phyloP scores from a whole-genome alignment of 2,113 vertebrate genomes.

The Mormoops blainvillei region DNA sequence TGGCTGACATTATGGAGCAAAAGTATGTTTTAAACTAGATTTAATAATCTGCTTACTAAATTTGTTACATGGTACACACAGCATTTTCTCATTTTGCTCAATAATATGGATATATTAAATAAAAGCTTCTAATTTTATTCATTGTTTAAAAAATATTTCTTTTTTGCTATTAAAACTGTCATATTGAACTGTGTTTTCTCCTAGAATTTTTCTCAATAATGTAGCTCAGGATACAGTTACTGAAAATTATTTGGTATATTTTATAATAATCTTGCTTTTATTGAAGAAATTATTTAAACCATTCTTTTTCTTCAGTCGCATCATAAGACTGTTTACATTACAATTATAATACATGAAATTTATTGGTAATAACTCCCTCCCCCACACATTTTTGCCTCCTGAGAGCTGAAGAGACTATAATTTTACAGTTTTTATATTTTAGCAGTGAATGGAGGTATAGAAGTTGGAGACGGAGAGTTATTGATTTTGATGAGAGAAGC shows the following conservation, averaged over 20 bases:
- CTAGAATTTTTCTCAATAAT: constrained; percentile 41
- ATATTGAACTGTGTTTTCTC: background rate
- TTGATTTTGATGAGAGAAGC: background rate
- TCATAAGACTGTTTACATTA: constrained; percentile 1
- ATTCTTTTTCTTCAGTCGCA: background rate
- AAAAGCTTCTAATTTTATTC: constrained; percentile 46
- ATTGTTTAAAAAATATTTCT: constrained; percentile 37
- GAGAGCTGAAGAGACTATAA: background rate
- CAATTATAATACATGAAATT: background rate
- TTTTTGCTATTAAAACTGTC: constrained; percentile 16
- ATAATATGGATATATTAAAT: constrained; percentile 41
- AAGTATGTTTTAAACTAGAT: constrained; percentile 41
- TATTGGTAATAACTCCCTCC: background rate
- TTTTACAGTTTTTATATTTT: background rate
- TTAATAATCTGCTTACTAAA: constrained; percentile 43
- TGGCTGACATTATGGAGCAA: constrained; percentile 8
- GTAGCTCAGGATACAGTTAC: constrained; percentile 5
- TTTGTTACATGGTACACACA: background rate
- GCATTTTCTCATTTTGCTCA: constrained; percentile 27
- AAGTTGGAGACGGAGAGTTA: background rate
- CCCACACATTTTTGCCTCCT: background rate
- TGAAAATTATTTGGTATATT: constrained; percentile 16
- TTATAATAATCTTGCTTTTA: constrained; percentile 27
- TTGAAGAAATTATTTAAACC: constrained; percentile 32
- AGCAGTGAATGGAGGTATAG: background rate